These are phyloP conservation scores for Erebia palarica DNA, from an alignment of 2,888 invertebrate species.

Conservation along the genomic window DNA sequence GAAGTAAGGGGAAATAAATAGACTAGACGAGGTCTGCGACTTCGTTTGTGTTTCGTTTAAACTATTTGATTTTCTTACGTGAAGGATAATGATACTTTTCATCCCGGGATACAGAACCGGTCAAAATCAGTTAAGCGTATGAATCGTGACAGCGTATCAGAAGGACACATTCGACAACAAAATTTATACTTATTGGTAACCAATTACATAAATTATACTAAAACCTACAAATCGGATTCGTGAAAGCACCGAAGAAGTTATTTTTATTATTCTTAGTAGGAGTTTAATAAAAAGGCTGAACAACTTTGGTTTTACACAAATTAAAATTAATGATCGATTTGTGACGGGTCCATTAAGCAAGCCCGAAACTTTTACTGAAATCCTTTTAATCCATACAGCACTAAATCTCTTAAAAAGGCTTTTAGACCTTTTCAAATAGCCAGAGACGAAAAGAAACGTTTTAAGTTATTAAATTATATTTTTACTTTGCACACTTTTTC, in stretches of 20 bases:
- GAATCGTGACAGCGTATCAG: too few relatives aligned
- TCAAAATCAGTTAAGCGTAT: too few relatives aligned
- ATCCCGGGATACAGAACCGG: too few relatives aligned
- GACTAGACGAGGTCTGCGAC: too few relatives aligned
- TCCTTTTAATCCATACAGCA: constrained; percentile 37
- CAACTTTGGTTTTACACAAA: constrained; percentile 28
- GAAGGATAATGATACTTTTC: too few relatives aligned
- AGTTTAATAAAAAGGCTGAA: constrained; percentile 1
- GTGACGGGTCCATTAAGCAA: constrained; percentile 36
- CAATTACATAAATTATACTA: neutral
- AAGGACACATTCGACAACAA: too few relatives aligned
- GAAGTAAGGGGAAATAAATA: too few relatives aligned
- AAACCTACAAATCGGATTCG: neutral
- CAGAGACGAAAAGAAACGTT: constrained; percentile 24
- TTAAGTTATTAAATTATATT: constrained; percentile 8
- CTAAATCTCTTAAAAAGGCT: constrained; percentile 37
- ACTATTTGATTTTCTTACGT: too few relatives aligned
- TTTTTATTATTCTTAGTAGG: constrained; percentile 4
- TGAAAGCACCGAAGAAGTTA: neutral
- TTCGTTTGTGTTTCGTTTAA: too few relatives aligned
- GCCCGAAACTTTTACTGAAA: constrained; percentile 36
- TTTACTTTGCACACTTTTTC: neutral
- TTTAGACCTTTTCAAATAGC: constrained; percentile 32
- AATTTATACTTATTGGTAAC: too few relatives aligned
- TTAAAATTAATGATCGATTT: constrained; percentile 39